phyloP scores from a whole-genome alignment of 1,140 invertebrate genomes.

The Ostrea edulis region DNA sequence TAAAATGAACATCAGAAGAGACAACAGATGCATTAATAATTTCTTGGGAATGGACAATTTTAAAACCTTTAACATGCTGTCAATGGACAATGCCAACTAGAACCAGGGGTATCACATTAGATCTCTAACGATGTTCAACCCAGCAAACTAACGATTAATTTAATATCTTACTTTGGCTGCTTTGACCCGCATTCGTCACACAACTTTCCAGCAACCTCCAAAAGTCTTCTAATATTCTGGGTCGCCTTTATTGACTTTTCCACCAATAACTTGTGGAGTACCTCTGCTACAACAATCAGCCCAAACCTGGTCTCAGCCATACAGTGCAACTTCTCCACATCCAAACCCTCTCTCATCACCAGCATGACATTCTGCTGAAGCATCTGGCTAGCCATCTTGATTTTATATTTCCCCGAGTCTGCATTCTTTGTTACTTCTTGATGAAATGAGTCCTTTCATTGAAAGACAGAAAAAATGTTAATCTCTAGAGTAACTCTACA shows the following conservation, averaged over 20 bases:
- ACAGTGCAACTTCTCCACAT: slow-evolving; percentile 56
- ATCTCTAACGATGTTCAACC: no score
- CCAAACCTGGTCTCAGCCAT: slow-evolving; percentile 62
- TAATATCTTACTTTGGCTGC: slow-evolving; percentile 59
- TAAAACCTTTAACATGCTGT: no score
- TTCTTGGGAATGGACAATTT: no score
- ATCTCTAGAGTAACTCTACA: no score
- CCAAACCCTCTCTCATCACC: slow-evolving; percentile 39
- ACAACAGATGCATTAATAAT: no score
- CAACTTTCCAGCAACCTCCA: slow-evolving; percentile 54
- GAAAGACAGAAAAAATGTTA: background rate
- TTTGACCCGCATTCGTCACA: slow-evolving; percentile 57
- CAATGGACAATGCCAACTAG: no score
- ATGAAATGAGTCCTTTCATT: slow-evolving; percentile 51
- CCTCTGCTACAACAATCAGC: slow-evolving; percentile 58
- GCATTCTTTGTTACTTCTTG: slow-evolving; percentile 37
- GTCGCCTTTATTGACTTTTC: slow-evolving; percentile 41
- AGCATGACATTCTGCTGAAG: background rate
- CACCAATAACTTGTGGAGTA: slow-evolving; percentile 52
- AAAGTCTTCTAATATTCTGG: slow-evolving; percentile 39
- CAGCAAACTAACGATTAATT: no score
- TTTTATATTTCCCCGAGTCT: slow-evolving; percentile 30
- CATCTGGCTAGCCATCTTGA: slow-evolving; percentile 45
- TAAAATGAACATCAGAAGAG: no score
- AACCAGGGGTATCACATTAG: no score